Evolutionary conservation across 2,888 invertebrate species (phyloP), one percentile per base, ranked within the genome.

Genomic region (Ophioninae sp.): DNA sequence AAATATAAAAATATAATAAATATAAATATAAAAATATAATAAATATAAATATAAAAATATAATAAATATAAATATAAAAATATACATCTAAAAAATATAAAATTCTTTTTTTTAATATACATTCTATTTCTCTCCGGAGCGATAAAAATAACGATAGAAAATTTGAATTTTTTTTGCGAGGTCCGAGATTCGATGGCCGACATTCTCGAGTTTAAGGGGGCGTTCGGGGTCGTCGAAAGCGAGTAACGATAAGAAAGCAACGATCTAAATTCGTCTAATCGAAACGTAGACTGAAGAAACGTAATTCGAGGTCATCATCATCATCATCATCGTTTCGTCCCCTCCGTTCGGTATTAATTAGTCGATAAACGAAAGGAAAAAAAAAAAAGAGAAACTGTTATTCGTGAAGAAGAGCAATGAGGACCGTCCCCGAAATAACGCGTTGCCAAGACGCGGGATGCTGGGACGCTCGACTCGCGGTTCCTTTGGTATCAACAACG

Each of bases 261-360:
- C 44, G 17, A 68, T 22, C 44, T 68, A 6, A 6, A 17, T 64
- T 6, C 3, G 23, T 58, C 30, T 56, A 9, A 58, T 71, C 71
- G 37, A n/a, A 37, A 71, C 51, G 13, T 68, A 76, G 76, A 68
- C 3, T 44, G n/a, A 17, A 13, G n/a, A 39, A 13, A 61, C 56
- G 9, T 23, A 68, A 10, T 3, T 23, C 10, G 61, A 72, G 61
- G 44, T 77, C 59, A 61, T 68, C 67, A 20, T 71, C 64, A 17
- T 71, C 71, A 20, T 78, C 51, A 20, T 39, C 56, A 22, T 20
- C n/a, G 30, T 30, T 3, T 30, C 30, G 30, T 56, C 22, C 41
- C 41, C 73, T 64, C 30, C 58, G 73, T 3, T 73, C 73, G 65
- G 69, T 23, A 78, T 81, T 67, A 81, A 83, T 83, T 83, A 78